Base-by-base conservation (phyloP, 2,888 invertebrate genomes). In the Saturnia pavonia region DNA sequence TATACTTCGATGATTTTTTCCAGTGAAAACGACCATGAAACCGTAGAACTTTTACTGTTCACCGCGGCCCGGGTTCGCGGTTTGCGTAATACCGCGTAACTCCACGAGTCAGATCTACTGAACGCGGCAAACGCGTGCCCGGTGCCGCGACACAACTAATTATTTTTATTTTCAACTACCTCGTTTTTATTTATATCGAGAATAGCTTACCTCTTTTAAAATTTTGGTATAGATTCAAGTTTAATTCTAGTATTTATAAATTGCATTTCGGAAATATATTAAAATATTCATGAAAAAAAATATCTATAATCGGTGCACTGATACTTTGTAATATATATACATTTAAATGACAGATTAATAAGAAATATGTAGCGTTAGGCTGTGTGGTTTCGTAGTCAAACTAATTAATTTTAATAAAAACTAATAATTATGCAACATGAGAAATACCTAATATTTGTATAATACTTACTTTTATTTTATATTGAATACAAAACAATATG, bases 1-100 rank as follows among this genome's bases (percentile, higher is more conserved):
- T 86, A 85, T 88, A 65, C 34, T 84, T 87, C 88, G 80, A 86
- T 85, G 85, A 88, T 85, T 88, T 88, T 88, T 85, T 77, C 76
- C 74, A 82, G 86, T 80, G 87, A 91, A 89, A 90, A 89, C 86
- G 79, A 80, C 90, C 89, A 88, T 91, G 89, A 90, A 89, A 51
- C 69, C 42, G 34, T 43, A 68, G 42, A 67, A 68, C 69, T 69
- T 69, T 72, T 69, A 68, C 69, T 48, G 40, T 54, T 69, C 57
- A 43, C 67, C 57, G 66, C 48, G 43, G 57, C 57, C 54, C 48
- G 43, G 57, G 60, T 57, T 19, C 19, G 42, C 19, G 40, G 65
- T 34, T 90, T 90, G 85, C 85, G 82, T 86, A 90, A 91, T 74
- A 72, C 27, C 70, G 71, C 75, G 74, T 77, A 77, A 74, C 73